Percentiles rank a stretch among this genome's conserved stretches.
phyloP scores from a whole-genome alignment of 2,113 vertebrate species.

The Neotoma lepida region DNA sequence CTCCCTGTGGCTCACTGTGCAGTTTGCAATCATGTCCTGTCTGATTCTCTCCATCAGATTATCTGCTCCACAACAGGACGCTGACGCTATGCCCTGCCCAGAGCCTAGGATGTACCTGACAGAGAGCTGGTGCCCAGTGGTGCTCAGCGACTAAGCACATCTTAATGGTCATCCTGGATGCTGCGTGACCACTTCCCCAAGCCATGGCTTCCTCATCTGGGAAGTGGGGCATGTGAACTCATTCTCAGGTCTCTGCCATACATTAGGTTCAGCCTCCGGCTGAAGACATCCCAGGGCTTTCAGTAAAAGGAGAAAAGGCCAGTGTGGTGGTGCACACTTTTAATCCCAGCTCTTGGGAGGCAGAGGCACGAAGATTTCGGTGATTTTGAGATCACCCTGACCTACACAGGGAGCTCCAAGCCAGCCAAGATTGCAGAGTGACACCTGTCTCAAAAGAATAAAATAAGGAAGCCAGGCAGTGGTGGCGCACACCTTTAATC shows the following conservation, averaged over 20 bases:
- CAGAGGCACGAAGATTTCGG: not conserved
- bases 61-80: not conserved
- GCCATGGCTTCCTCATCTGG: not conserved
- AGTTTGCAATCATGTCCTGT: slow-evolving; percentile 26
- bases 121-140: not conserved
- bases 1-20: not conserved
- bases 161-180: not conserved
- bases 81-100: not conserved
- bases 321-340: not conserved
- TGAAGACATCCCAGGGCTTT: not conserved
- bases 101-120: not conserved
- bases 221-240: not conserved
- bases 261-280: not conserved
- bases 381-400: not conserved
- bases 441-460: not conserved
- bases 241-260: not conserved
- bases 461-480: not conserved
- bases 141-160: accelerated
- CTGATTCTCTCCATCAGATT: not conserved
- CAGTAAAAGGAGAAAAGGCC: not conserved
- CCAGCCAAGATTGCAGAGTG: not conserved
- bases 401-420: not conserved
- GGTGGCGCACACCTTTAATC: too few relatives aligned
- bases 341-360: not conserved
- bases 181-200: accelerated